These are phyloP conservation scores for Ciona savignyi DNA, from an alignment of 23 tunicate genomes.

Conservation along the genomic window DNA sequence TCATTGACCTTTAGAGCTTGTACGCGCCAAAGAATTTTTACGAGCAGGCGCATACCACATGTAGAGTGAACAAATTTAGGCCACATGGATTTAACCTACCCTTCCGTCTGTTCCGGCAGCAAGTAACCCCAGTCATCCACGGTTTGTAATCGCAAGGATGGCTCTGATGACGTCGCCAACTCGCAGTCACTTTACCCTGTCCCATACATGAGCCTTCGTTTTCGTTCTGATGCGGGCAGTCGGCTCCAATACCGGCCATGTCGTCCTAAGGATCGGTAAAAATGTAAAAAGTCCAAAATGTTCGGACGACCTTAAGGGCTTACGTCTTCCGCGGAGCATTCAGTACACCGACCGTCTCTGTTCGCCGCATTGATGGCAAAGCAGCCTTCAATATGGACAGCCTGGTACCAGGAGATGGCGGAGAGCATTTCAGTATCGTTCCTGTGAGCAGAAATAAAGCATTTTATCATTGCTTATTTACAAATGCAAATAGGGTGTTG, in stretches of 20 bases:
- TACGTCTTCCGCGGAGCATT: constrained; percentile 23
- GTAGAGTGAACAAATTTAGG: too few species aligned
- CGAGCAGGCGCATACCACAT: too few species aligned
- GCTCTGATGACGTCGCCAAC: not conserved
- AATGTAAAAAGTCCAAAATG: not conserved
- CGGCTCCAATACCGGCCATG: constrained; percentile 70
- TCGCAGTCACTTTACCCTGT: constrained; percentile 36
- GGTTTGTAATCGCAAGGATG: constrained; percentile 39
- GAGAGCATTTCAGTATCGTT: constrained; percentile 33
- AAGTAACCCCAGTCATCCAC: constrained; percentile 70
- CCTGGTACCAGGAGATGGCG: constrained; percentile 46
- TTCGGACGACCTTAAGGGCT: not conserved
- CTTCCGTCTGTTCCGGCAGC: constrained; percentile 41
- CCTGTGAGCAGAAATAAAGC: constrained; percentile 11
- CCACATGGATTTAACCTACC: too few species aligned
- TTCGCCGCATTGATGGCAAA: constrained; percentile 72
- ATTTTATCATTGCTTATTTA: too few species aligned
- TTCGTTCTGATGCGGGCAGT: constrained; percentile 34
- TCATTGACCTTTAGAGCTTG: too few species aligned
- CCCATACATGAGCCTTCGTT: constrained; percentile 28
- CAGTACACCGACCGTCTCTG: constrained; percentile 22
- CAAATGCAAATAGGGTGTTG: too few species aligned
- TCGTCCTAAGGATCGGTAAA: constrained; percentile 37
- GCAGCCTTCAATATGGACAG: constrained; percentile 57
- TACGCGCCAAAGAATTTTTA: too few species aligned